A percentile compares a stretch with the other conserved stretches of the same genome.
phyloP scores from a whole-genome alignment of 2,113 vertebrate species.

The Vidua chalybeata region DNA sequence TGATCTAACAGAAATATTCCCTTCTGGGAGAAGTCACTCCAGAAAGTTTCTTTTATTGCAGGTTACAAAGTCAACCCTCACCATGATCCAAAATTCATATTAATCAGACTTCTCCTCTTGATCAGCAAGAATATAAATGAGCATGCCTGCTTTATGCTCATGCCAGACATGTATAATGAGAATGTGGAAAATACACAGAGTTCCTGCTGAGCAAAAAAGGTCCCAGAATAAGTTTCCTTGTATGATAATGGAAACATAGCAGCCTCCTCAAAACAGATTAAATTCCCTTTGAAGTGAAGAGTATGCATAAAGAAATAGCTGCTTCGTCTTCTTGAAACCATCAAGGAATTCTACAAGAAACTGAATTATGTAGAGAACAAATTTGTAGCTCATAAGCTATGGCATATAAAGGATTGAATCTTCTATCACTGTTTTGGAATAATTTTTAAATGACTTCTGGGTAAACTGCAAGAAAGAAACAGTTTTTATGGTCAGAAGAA shows the following conservation, averaged over 20 bases:
- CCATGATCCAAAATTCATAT: constrained; percentile 47
- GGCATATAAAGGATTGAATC: background rate
- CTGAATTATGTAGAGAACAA: background rate
- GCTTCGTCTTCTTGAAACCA: background rate
- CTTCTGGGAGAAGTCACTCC: background rate
- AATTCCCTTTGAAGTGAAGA: constrained; percentile 44
- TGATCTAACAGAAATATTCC: constrained; percentile 18
- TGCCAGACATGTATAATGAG: constrained; percentile 13
- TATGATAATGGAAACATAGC: constrained; percentile 20
- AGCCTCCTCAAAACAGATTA: constrained; percentile 28
- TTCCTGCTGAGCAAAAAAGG: constrained; percentile 34
- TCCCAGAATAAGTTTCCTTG: constrained; percentile 35
- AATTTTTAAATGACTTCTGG: background rate
- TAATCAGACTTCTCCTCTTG: constrained; percentile 19
- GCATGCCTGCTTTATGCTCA: background rate
- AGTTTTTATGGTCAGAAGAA: background rate
- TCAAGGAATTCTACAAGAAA: constrained; percentile 7
- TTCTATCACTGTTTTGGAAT: background rate
- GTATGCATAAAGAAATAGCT: constrained; percentile 35
- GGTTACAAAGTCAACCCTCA: constrained; percentile 20
- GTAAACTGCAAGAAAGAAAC: background rate
- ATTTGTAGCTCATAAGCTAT: background rate
- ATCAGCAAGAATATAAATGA: constrained; percentile 41
- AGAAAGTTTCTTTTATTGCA: constrained; percentile 17
- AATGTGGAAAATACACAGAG: background rate